Evolutionary conservation across 2,797 vertebrate genomes (phyloP), one percentile per base, ranked within the genome.

Genomic region (Ctenopoma multispine): DNA sequence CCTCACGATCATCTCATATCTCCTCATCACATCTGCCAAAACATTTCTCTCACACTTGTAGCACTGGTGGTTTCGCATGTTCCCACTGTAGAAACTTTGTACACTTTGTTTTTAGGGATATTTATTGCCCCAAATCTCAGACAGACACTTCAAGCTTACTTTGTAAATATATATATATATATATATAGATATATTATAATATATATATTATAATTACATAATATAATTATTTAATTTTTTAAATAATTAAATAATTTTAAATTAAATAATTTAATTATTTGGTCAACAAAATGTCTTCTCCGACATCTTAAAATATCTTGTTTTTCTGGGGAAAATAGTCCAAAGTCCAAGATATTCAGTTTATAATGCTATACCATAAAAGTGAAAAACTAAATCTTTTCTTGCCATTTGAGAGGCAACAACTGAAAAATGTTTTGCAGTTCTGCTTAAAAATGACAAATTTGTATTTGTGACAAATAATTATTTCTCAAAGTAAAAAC

Each of bases 1-100:
- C 57, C 83, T 90, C 77, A 79, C 72, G 64, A 56, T 91, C 88
- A 89, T 88, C 81, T 88, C 88, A 88, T 88, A 85, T 81, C 75
- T 88, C 82, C 81, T 75, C 79, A 80, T 87, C 75, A 80, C 86
- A 80, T 89, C 84, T 91, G 90, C 78, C 90, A 89, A 90, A 91
- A 84, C 87, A 87, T 90, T 86, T 90, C 79, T 88, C 85, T 87
- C 84, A 81, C 87, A 61, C 83, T 86, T 41, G 53, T 76, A 79
- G 62, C 57, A 4, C 69, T 63, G 73, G 53, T 60, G 3, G 43
- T 29, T 82, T 79, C 63, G 78, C 74, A 75, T 4, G 3, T 38
- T 61, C 38, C 50, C 23, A 20, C 20, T 41, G 66, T 55, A 49
- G 71, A 69, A 72, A 63, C 10, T 0, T 50, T 44, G 47, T 23